Evolutionary conservation across 1,140 invertebrate genomes (phyloP), one percentile per base, ranked within the genome.

Genomic region (Drosophila pachea): DNA sequence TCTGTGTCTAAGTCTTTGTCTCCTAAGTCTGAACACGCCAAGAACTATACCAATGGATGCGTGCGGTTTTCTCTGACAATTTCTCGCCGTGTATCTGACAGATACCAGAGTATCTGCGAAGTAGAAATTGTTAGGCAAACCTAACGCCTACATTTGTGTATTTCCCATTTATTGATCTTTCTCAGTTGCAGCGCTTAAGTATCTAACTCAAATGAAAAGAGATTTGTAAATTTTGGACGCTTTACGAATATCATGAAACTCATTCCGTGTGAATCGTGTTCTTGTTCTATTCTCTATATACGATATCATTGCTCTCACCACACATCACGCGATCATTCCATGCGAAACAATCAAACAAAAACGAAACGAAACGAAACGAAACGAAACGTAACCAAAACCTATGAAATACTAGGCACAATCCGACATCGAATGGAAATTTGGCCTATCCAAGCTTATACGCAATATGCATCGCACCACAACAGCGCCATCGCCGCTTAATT

Each of bases 361-460:
- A 22, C 22, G 22, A 22, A 22, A n/a, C n/a, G n/a, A n/a, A n/a
- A n/a, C n/a, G n/a, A n/a, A n/a, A n/a, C n/a, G n/a, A n/a, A n/a
- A n/a, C n/a, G n/a, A n/a, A n/a, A n/a, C n/a, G n/a, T n/a, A 22
- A 22, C 22, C 22, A 22, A 22, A 86, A 82, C 84, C 78, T 87
- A 86, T 87, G 72, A 86, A 87, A 87, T 79, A 83, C 78, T 83
- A 98, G 93, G 97, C 98, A 45, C 98, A 99, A 93, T 99, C 98
- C n/a, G 98, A 99, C 90, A 99, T 98, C 78, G 98, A 99, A 90
- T 99, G 98, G 98, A 99, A 99, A 90, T 99, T 98, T 89, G 98
- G 98, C 33, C 91, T 99, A 76, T 99, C 98, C 45, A 99, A 99
- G 91, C 92, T 99, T 76, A 99, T 99, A 86, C 92, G 98, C 73